These are phyloP conservation scores for Lepidochitona cinerea DNA, from an alignment of 2,888 invertebrate species.

Conservation along the genomic window DNA sequence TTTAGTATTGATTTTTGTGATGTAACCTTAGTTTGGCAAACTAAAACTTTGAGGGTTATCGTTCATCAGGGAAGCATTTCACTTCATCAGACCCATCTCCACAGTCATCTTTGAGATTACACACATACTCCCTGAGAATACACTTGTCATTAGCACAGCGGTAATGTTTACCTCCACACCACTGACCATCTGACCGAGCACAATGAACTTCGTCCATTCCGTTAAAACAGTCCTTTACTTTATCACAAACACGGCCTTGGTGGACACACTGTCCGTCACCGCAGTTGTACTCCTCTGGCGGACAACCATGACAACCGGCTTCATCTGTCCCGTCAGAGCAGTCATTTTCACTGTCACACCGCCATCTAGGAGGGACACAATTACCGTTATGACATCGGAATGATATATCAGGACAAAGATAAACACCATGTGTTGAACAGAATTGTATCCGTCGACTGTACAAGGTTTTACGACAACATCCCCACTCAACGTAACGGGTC, in stretches of 20 bases:
- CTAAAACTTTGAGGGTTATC: no score
- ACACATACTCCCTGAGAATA: not conserved
- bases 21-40: no score
- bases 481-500: not conserved
- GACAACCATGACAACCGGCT: not conserved
- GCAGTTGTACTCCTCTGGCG: not conserved
- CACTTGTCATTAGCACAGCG: constrained; percentile 1
- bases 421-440: not conserved
- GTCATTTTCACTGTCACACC: not conserved
- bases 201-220: not conserved
- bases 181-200: not conserved
- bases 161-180: not conserved
- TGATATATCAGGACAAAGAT: not conserved
- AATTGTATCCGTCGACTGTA: not conserved
- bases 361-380: not conserved
- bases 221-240: not conserved
- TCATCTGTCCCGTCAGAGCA: not conserved
- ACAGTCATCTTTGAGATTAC: not conserved
- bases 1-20: no score
- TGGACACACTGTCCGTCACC: not conserved
- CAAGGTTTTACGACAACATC: not conserved
- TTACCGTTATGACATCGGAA: not conserved
- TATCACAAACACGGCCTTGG: not conserved
- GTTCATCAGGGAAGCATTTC: not conserved
- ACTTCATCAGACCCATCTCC: not conserved